Percentiles rank a stretch among this genome's conserved stretches.
phyloP scores from a whole-genome alignment of 2,888 invertebrate species.

The Arctia plantaginis region DNA sequence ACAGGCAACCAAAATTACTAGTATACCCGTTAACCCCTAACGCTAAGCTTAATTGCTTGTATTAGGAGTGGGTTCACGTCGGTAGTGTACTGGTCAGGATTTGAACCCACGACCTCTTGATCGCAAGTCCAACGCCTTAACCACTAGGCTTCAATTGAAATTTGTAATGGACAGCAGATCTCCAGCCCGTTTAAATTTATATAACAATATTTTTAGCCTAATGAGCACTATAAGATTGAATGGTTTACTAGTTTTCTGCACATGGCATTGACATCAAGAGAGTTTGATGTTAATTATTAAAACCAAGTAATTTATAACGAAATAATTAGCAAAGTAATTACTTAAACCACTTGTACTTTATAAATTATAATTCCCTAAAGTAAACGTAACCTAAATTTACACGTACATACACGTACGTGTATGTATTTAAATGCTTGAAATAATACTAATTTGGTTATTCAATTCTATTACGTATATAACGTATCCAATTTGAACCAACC shows the following conservation, averaged over 20 bases:
- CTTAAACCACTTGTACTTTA: not conserved
- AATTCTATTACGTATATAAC: not conserved
- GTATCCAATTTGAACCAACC: not conserved
- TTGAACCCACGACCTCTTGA: too few relatives aligned
- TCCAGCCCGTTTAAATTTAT: too few relatives aligned
- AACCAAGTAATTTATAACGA: not conserved
- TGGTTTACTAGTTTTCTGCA: too few relatives aligned
- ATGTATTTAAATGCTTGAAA: not conserved
- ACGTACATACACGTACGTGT: not conserved
- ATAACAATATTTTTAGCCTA: not conserved
- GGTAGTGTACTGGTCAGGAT: too few relatives aligned
- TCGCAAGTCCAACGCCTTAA: too few relatives aligned
- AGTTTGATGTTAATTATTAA: not conserved
- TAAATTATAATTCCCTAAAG: not conserved
- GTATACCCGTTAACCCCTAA: too few relatives aligned
- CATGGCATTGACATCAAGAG: not conserved
- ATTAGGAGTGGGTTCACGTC: too few relatives aligned
- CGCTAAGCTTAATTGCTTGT: too few relatives aligned
- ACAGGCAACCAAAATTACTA: too few relatives aligned
- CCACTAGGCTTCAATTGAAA: too few relatives aligned
- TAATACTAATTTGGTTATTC: not conserved
- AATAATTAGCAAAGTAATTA: not conserved
- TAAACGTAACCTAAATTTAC: not conserved
- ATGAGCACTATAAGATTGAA: not conserved
- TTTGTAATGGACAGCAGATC: too few relatives aligned